These are phyloP conservation scores for Atta cephalotes DNA, from an alignment of 1,140 invertebrate genomes.

Conservation along the genomic window DNA sequence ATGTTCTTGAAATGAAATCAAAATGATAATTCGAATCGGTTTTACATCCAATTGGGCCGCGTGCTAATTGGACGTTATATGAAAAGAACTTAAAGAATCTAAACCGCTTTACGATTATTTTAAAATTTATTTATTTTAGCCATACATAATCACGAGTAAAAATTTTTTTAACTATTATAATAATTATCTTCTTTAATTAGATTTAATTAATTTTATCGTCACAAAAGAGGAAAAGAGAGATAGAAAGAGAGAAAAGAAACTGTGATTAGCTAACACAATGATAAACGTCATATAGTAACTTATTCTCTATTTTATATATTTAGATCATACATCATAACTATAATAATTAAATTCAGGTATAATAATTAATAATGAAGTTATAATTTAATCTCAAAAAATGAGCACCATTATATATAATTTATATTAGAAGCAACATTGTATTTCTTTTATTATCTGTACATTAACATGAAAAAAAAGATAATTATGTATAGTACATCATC, in stretches of 20 bases:
- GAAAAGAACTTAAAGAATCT: background rate
- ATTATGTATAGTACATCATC: background rate
- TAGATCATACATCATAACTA: background rate
- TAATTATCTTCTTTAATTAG: background rate
- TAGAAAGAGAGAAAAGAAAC: background rate
- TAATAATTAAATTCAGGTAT: slow-evolving; percentile 10
- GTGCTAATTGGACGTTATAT: slow-evolving; percentile 20
- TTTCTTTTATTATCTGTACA: background rate
- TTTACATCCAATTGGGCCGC: background rate
- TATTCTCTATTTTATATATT: slow-evolving; percentile 4
- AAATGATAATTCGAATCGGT: background rate
- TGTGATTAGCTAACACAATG: background rate
- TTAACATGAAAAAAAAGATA: background rate
- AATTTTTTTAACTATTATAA: background rate
- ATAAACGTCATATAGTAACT: background rate
- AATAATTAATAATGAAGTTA: slow-evolving; percentile 19
- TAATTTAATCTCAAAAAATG: background rate
- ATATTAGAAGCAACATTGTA: slow-evolving; percentile 3
- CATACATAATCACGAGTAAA: background rate
- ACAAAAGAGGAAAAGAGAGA: background rate
- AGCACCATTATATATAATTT: background rate
- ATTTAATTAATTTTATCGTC: background rate
- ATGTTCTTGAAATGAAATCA: slow-evolving; percentile 33
- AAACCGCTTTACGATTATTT: background rate
- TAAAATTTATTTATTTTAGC: background rate